These are phyloP conservation scores for Metopolophium dirhodum DNA, from an alignment of 1,140 invertebrate species.

Conservation along the genomic window DNA sequence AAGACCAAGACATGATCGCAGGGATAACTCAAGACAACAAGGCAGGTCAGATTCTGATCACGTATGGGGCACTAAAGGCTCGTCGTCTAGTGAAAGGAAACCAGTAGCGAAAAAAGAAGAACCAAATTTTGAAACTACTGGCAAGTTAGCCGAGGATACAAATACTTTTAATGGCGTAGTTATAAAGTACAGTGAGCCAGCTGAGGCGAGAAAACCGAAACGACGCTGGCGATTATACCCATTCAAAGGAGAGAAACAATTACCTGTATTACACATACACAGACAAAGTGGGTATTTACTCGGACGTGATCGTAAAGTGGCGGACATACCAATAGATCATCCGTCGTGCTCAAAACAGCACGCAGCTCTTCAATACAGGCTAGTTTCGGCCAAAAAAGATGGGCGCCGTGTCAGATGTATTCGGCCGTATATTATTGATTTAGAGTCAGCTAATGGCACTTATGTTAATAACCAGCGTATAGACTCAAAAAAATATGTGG, in stretches of 20 bases:
- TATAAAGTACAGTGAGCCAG: conserved; percentile 96
- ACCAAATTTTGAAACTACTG: conserved; percentile 92
- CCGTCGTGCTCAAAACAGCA: conserved; percentile 99
- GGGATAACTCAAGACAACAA: conserved; percentile 5
- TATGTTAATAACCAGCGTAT: conserved; percentile 95
- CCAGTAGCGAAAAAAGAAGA: conserved; percentile 74
- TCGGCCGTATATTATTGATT: conserved; percentile 94
- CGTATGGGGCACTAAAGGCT: conserved; percentile 72
- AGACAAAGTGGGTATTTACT: conserved; percentile 96
- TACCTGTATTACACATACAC: conserved; percentile 93
- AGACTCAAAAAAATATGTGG: conserved; percentile 88
- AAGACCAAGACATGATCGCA: conserved; percentile 2
- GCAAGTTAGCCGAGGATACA: conserved; percentile 94
- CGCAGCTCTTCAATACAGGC: conserved; percentile 92
- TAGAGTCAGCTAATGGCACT: conserved; percentile 97
- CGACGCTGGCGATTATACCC: conserved; percentile 95
- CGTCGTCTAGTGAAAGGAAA: conserved; percentile 62
- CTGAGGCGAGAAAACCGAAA: conserved; percentile 94
- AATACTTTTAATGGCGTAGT: conserved; percentile 97
- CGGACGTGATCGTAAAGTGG: conserved; percentile 90
- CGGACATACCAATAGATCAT: conserved; percentile 96
- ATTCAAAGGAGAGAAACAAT: conserved; percentile 91
- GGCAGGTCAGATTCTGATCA: conserved; percentile 32
- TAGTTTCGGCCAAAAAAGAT: conserved; percentile 81
- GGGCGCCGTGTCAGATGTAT: conserved; percentile 77